Evolutionary conservation across 2,888 invertebrate genomes (phyloP), one percentile per base, ranked within the genome.

Genomic region (Pheosia tremula): DNA sequence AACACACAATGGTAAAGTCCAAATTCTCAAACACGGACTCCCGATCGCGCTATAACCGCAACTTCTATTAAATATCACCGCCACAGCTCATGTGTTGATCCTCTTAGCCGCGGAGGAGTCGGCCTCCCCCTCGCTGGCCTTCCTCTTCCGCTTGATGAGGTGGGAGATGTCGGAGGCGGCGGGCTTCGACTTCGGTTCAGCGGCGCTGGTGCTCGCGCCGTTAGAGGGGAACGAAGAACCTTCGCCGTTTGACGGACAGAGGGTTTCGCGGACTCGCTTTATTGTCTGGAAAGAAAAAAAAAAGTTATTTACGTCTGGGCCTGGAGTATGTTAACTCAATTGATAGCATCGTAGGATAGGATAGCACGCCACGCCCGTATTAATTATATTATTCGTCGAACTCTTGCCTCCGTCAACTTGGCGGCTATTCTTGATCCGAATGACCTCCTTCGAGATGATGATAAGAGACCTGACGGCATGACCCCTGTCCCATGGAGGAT

Each of bases 131-230:
- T 95, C 96, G 49, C 96, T 95, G 0, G 95, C 90, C 87, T 97
- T 97, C 73, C 96, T 94, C 87, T 97, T 97, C 69, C 96, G 92
- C 77, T 96, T 96, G 68, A 98, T 96, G 63, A 98, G 94, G 87
- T 98, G 98, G 0, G 97, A 96, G 69, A 98, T 98, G 81, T 98
- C 96, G 9, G 95, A 95, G 0, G 95, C 96, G 0, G 95, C 96
- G 39, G 96, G 95, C 78, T 96, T 96, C 36, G 96, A 95, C 78
- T 96, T 96, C 36, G 94, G 85, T 24, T 90, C 85, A 5, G 89
- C 64, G 0, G 86, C 74, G 43, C 82, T 79, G 53, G 81, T 69
- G 38, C 83, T 76, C 5, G 80, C 75, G 7, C 79, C 80, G 53
- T 74, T 80, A 24, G 71, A 64, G 3, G 45, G 38, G n/a, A 49